Evolutionary conservation across 2,797 vertebrate genomes (phyloP).

Genomic region (Meda fulgida): DNA sequence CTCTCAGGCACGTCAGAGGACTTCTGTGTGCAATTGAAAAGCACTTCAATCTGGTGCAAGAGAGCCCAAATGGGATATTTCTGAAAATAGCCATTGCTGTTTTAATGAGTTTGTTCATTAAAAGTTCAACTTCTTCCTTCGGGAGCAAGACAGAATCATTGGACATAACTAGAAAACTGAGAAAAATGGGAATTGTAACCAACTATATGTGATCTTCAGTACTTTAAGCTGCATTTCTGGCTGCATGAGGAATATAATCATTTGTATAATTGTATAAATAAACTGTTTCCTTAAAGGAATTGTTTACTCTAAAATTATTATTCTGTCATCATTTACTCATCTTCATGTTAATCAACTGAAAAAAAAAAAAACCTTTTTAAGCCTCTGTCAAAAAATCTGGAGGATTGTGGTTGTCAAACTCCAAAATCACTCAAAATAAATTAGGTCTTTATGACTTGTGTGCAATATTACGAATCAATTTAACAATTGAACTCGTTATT

Average conservation of each 20-base stretch:
- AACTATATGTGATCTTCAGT: neutral
- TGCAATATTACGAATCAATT: neutral
- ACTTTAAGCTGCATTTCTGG: neutral
- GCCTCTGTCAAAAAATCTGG: neutral
- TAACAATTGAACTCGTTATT: no score
- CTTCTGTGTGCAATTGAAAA: conserved; percentile 72
- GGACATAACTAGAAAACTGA: conserved; percentile 11
- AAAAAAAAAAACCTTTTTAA: no score
- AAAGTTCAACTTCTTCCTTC: conserved; percentile 67
- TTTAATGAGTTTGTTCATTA: conserved; percentile 77
- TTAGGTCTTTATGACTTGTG: neutral
- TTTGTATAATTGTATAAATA: neutral
- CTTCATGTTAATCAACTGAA: no score
- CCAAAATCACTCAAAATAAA: neutral
- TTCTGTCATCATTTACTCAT: neutral
- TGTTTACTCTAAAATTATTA: neutral
- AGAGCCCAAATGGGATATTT: conserved; percentile 69
- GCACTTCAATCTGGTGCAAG: conserved; percentile 67
- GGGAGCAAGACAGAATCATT: conserved; percentile 51
- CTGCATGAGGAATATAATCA: neutral
- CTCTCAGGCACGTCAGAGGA: conserved; percentile 65
- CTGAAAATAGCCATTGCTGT: conserved; percentile 70
- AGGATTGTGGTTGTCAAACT: neutral
- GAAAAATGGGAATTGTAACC: neutral
- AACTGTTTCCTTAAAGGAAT: neutral